Evolutionary conservation across 2,888 invertebrate genomes (phyloP), one percentile per base, ranked within the genome.

Genomic region (Ditula angustiorana): DNA sequence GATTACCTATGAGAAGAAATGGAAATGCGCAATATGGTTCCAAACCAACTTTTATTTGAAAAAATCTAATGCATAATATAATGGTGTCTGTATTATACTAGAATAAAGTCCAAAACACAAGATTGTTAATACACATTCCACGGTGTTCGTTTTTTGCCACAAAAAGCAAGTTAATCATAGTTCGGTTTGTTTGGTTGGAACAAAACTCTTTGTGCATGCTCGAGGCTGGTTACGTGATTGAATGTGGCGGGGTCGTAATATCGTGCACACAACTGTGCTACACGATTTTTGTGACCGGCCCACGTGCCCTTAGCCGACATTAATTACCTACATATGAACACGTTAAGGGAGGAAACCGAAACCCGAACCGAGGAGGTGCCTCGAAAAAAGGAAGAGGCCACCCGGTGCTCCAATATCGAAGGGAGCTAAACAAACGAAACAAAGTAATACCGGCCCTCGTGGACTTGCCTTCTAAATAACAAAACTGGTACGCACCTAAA

Each of bases 201-300:
- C 73, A 73, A 74, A 73, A 74, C 70, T 67, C 70, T 61, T 66
- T 52, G 66, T 70, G 71, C 72, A 69, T 68, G 70, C 26, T 33
- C 35, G 73, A 66, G 59, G 67, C 69, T 76, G 76, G 77, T 77
- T 80, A 78, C 67, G 64, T 35, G 70, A 71, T 71, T 78, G 80
- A 79, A 74, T 73, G 75, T 74, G 71, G 74, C 67, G 68, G 66
- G 58, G 56, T 41, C 55, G 44, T 46, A 61, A 53, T 44, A 53
- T 49, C 57, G 56, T 35, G 61, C 49, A 49, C 57, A 53, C 67
- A 62, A 60, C 41, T 21, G 57, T 35, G 60, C 47, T 44, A 52
- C 61, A 41, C 55, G 41, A 49, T 49, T 60, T 60, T 65, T 65
- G 60, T 21, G 49, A 61, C 64, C 53, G 64, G 19, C 56, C 59